Percentiles rank a stretch among this genome's conserved stretches.
Evolutionary conservation across 2,888 invertebrate genomes (phyloP).

Genomic region (Hyalella azteca): DNA sequence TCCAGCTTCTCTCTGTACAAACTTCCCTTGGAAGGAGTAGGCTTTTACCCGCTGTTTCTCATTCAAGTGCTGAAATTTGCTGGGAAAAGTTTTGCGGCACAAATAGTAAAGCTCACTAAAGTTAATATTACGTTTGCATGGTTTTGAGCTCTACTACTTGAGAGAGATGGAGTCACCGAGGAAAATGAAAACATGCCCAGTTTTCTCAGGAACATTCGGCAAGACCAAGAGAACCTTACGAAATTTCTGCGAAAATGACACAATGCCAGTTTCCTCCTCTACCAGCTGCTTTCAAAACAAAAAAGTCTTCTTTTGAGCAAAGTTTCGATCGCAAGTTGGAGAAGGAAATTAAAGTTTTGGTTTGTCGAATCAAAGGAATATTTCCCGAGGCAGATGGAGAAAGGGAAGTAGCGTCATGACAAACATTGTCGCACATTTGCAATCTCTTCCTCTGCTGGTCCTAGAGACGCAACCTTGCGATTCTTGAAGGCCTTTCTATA

Average conservation of each 20-base stretch:
- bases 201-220: not conserved
- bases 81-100: not conserved
- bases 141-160: slow-evolving; percentile 12
- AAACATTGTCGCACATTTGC: slow-evolving; percentile 37
- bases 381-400: slow-evolving; percentile 34
- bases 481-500: not conserved
- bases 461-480: not conserved
- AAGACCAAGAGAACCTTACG: not conserved
- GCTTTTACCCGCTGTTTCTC: not conserved
- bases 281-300: not conserved
- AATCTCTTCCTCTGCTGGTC: not conserved
- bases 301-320: slow-evolving; percentile 5
- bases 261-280: not conserved
- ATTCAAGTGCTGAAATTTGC: not conserved
- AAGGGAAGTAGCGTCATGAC: slow-evolving; percentile 21
- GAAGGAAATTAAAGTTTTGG: slow-evolving; percentile 31
- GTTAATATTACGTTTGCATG: slow-evolving; percentile 34
- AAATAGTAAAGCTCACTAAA: slow-evolving; percentile 25
- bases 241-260: not conserved
- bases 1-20: not conserved
- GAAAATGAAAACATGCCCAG: not conserved
- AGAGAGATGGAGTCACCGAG: slow-evolving; percentile 16
- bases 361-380: slow-evolving; percentile 37
- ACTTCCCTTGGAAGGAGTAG: not conserved
- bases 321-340: slow-evolving; percentile 32